Evolutionary conservation across 2,797 vertebrate genomes (phyloP).

Genomic region (Otolemur crassicaudatus): DNA sequence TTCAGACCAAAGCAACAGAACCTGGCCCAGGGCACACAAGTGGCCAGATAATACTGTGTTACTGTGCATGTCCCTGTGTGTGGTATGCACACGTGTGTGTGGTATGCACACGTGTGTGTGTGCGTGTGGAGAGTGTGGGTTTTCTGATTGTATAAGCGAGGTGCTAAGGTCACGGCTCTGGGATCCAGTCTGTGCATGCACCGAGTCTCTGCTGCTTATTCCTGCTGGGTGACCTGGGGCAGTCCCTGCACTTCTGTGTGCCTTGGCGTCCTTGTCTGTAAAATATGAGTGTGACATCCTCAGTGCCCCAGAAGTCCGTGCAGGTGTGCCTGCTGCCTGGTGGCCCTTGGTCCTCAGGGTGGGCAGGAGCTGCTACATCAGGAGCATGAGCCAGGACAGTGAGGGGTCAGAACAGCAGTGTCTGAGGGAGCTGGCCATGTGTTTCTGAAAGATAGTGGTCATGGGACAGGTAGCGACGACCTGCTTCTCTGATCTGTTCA

Average conservation of each 20-base stretch:
- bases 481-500: accelerated
- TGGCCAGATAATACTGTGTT: accelerated
- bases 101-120: accelerated
- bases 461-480: accelerated
- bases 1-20: accelerated
- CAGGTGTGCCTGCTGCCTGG: background rate
- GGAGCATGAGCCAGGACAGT: background rate
- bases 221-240: background rate
- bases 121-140: accelerated
- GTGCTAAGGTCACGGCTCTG: accelerated
- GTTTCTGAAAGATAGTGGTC: background rate
- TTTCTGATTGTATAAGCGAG: accelerated
- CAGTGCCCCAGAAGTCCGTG: background rate
- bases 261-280: background rate
- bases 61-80: background rate
- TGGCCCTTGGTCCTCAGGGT: background rate
- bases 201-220: accelerated
- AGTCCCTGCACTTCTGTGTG: background rate
- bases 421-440: background rate
- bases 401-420: accelerated
- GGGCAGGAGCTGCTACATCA: background rate
- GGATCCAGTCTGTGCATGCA: accelerated
- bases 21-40: background rate
- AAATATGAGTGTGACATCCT: accelerated
- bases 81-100: accelerated